Evolutionary conservation across 1,140 invertebrate species (phyloP), one percentile per base, ranked within the genome.

Genomic region (Lethrus apterus): DNA sequence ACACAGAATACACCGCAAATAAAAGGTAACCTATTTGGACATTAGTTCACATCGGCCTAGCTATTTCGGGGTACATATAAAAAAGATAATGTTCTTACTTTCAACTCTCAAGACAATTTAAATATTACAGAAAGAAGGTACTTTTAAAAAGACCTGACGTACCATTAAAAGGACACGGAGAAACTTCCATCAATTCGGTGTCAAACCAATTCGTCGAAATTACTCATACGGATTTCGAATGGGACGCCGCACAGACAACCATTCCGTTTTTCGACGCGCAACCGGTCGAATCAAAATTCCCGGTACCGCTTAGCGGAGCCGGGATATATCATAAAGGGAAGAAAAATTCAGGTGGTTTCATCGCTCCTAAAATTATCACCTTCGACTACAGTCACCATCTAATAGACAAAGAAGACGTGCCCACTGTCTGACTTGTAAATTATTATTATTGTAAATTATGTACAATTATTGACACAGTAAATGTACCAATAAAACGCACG

Each of bases 231-330:
- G 83, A 84, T 62, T 66, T 84, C 13, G 75, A 80, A n/a, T 76
- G 77, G 11, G 89, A 93, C 67, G 88, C 81, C 0, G 83, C 81
- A 0, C 89, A 93, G 69, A 88, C 79, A 42, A 90, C 88, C 0
- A 59, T 92, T 26, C 89, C 89, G 7, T 92, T 86, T 65, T 65
- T 92, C 2, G 89, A 92, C 61, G 74, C 79, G 45, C 89, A 92
- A 64, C 70, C 78, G 5, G 78, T 91, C 0, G 63, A 67, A 18
- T 75, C 79, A 1, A 65, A 73, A 24, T 78, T 82, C 7, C 69
- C 81, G 4, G 70, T 78, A 10, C 75, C 83, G 30, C 53, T 83
- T 0, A 69, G 76, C 13, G 89, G 87, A 0, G 77, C 84, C 9
- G 88, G 88, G 1, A 68, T 93, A 29, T 84, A 81, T 57, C 86